Evolutionary conservation across 2,888 invertebrate species (phyloP).

Genomic region (Sphecodes monilicornis): DNA sequence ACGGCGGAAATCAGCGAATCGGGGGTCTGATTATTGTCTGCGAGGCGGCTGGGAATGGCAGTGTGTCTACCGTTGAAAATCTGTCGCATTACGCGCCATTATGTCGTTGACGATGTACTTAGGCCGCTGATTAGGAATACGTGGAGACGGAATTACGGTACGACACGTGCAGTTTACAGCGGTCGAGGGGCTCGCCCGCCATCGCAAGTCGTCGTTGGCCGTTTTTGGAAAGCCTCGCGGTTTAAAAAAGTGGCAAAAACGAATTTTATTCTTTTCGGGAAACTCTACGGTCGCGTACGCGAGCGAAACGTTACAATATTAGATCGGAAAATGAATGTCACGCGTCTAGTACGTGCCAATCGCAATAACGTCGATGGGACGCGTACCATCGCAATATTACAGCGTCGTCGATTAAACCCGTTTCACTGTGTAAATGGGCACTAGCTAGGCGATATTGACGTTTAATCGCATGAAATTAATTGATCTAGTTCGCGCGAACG

Average conservation of each 20-base stretch:
- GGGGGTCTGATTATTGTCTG: conserved; percentile 51
- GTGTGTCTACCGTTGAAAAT: conserved; percentile 53
- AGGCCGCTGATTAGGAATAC: conserved; percentile 61
- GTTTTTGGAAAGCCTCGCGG: not conserved
- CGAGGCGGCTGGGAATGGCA: conserved; percentile 31
- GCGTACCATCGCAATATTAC: conserved; percentile 38
- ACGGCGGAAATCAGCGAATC: conserved; percentile 58
- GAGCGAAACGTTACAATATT: conserved; percentile 1
- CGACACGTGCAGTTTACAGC: conserved; percentile 18
- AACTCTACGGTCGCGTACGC: not conserved
- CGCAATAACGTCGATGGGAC: conserved; percentile 37
- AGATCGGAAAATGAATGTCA: conserved; percentile 39
- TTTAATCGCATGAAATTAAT: conserved; percentile 54
- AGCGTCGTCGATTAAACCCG: conserved; percentile 42
- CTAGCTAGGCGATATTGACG: conserved; percentile 47
- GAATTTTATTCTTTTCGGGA: not conserved
- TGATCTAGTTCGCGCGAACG: not conserved
- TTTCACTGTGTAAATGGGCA: conserved; percentile 45
- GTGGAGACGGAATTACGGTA: conserved; percentile 51
- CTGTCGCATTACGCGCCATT: conserved; percentile 63
- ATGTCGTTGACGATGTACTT: conserved; percentile 63
- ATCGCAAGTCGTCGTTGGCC: not conserved
- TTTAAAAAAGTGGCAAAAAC: not conserved
- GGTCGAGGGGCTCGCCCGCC: not conserved
- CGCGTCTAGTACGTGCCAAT: conserved; percentile 44